Evolutionary conservation across 2,113 vertebrate species (phyloP), one percentile per base, ranked within the genome.

Genomic region (Cercocebus atys): DNA sequence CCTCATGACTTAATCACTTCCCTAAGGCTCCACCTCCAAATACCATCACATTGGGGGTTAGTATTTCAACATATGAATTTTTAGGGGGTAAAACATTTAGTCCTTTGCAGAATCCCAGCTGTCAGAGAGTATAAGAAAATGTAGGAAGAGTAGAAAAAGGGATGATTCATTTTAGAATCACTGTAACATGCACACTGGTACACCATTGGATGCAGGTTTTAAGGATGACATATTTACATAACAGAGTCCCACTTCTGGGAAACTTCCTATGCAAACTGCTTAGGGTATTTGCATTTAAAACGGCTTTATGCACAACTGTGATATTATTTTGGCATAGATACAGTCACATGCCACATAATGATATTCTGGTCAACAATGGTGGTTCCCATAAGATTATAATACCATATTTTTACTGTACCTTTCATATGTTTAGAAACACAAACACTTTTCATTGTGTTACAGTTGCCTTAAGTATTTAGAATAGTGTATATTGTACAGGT

Each of bases 131-230:
- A 10, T 35, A 59, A 45, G 73, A 66, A 27, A 73, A n/a, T 14
- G 14, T 13, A 40, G 73, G 40, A 64, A 52, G 40, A 50, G 13
- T 45, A 45, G 50, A 47, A 76, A 66, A 38, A 9, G 11, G 4
- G 18, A 9, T 73, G 82, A 25, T 25, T 27, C 2, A 43, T 25
- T 73, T 61, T 79, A 52, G 76, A 81, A 47, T 17, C 45, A 68
- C 27, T 20, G 35, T 38, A 17, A 3, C 1, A 3, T 30, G 10
- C 14, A 38, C 11, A 14, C 0, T 23, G 20, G 9, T 25, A 3
- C 35, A 40, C 20, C 70, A 25, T 43, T 94, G n/a, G 25, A 20
- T 43, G 16, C 30, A 72, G 50, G 30, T 76, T 61, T 88, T 40
- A 81, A 78, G 38, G 18, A 40, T 50, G 9, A 23, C 72, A 18